Evolutionary conservation across 2,888 invertebrate genomes (phyloP).

Genomic region (Hydropsyche betteni): DNA sequence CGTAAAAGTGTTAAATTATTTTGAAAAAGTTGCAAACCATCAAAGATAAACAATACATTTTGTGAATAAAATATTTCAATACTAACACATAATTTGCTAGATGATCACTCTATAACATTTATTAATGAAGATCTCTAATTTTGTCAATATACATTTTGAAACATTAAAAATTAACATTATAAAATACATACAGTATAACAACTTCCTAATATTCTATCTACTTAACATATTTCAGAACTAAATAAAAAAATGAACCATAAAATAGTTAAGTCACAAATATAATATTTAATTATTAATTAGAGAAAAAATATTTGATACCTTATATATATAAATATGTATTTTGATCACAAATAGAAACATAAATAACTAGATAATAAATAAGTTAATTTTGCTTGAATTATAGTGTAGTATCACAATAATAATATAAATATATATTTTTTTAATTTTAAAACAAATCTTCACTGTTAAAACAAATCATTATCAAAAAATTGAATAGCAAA

Average conservation of each 20-base stretch:
- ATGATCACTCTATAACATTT: too few relatives aligned
- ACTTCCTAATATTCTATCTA: neutral
- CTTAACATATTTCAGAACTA: neutral
- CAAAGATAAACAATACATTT: too few relatives aligned
- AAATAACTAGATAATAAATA: conserved; percentile 30
- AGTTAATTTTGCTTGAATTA: conserved; percentile 40
- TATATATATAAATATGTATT: neutral
- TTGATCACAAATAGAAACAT: conserved; percentile 22
- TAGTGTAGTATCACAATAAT: conserved; percentile 41
- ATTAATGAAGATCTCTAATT: too few relatives aligned
- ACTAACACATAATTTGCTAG: too few relatives aligned
- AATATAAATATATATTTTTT: conserved; percentile 14
- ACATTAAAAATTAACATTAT: conserved; percentile 24
- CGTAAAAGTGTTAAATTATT: too few relatives aligned
- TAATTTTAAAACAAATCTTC: conserved; percentile 23
- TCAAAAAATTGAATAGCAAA: conserved; percentile 8
- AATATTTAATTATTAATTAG: too few relatives aligned
- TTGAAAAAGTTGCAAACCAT: too few relatives aligned
- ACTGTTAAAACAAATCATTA: conserved; percentile 40
- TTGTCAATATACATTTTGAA: neutral
- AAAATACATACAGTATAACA: conserved; percentile 22
- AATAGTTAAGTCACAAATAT: conserved; percentile 25
- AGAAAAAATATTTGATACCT: neutral
- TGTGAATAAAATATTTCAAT: too few relatives aligned
- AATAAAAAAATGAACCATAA: conserved; percentile 8